Evolutionary conservation across 2,797 vertebrate species (phyloP).

Genomic region (Lagorchestes hirsutus): DNA sequence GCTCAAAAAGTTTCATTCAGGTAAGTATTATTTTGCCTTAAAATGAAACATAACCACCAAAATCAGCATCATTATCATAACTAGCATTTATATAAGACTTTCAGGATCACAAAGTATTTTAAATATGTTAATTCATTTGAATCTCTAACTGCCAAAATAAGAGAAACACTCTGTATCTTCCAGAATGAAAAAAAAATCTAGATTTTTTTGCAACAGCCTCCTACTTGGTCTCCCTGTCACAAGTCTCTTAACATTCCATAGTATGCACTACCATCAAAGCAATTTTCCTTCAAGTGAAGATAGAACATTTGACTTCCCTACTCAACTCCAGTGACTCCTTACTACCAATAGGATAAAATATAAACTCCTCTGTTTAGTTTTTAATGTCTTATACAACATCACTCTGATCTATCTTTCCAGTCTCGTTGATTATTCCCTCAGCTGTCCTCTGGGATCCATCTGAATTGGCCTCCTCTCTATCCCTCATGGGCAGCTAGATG

Average conservation of each 20-base stretch:
- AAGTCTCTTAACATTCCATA: neutral
- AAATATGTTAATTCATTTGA: neutral
- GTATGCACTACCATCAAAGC: neutral
- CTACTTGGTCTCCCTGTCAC: neutral
- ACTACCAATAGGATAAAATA: neutral
- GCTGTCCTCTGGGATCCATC: neutral
- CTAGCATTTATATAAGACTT: neutral
- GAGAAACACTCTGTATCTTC: neutral
- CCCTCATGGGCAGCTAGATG: too few species aligned
- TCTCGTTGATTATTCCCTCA: neutral
- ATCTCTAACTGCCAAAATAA: neutral
- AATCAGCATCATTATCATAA: too few species aligned
- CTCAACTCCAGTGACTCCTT: too few species aligned
- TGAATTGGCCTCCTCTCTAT: neutral
- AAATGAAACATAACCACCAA: too few species aligned
- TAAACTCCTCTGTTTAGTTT: neutral
- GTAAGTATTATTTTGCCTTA: too few species aligned
- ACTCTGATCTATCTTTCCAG: neutral
- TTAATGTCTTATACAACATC: neutral
- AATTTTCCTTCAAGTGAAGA: neutral
- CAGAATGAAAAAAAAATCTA: neutral
- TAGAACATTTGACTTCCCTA: neutral
- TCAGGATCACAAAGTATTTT: neutral
- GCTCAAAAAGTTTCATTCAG: too few species aligned
- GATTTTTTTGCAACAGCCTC: neutral